Evolutionary conservation across 2,888 invertebrate genomes (phyloP).

Genomic region (Resseliella maxima): DNA sequence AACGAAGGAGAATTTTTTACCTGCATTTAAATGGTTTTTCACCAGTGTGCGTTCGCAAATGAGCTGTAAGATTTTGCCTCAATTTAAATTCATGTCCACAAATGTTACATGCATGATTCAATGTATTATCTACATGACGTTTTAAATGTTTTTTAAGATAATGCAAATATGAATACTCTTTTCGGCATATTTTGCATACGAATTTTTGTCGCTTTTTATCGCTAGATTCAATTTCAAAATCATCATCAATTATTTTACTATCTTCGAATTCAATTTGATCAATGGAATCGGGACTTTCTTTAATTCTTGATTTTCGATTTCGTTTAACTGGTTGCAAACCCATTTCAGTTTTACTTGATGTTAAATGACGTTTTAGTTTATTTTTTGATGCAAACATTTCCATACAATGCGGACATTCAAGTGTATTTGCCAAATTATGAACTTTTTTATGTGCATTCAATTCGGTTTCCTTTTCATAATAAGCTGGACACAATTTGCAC

Average conservation of each 20-base stretch:
- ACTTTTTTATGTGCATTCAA: constrained; percentile 52
- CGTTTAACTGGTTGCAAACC: not conserved
- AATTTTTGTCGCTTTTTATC: constrained; percentile 52
- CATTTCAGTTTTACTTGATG: constrained; percentile 1
- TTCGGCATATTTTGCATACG: constrained; percentile 9
- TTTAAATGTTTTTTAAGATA: constrained; percentile 52
- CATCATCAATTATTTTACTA: not conserved
- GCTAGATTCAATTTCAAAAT: constrained; percentile 3
- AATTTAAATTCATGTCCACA: constrained; percentile 55
- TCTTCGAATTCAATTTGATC: constrained; percentile 4
- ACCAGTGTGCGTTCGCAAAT: constrained; percentile 26
- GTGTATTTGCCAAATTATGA: constrained; percentile 51
- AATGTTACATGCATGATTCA: constrained; percentile 19
- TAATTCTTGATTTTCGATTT: not conserved
- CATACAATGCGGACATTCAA: constrained; percentile 31
- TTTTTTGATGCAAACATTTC: constrained; percentile 34
- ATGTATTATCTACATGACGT: constrained; percentile 27
- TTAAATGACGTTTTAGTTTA: constrained; percentile 40
- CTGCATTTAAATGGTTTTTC: constrained; percentile 55
- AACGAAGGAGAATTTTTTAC: not conserved
- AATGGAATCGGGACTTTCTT: not conserved
- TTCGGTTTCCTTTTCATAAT: constrained; percentile 30
- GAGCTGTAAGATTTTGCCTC: constrained; percentile 36
- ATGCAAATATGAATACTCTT: constrained; percentile 54
- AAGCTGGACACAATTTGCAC: constrained; percentile 35